A percentile compares a stretch with the other conserved stretches of the same genome.
These are phyloP conservation scores for Sacculina carcini DNA, from an alignment of 2,888 invertebrate species.

Conservation along the genomic window DNA sequence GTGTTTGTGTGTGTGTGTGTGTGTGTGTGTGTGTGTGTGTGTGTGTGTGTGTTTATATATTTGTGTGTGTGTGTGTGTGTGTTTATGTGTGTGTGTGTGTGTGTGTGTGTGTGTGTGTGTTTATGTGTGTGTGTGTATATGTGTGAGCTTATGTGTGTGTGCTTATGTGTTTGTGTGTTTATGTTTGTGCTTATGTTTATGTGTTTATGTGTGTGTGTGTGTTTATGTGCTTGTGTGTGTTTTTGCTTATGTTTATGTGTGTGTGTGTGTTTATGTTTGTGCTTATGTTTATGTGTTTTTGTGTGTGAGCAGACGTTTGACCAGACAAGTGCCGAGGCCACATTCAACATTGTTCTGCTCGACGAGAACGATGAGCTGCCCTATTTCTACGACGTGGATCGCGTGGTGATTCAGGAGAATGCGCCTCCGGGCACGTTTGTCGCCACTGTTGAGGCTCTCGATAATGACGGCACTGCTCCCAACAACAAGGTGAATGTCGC, in stretches of 20 bases:
- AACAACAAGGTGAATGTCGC: slow-evolving; percentile 49
- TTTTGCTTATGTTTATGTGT: not conserved
- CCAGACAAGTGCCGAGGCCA: not conserved
- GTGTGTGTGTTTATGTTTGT: not conserved
- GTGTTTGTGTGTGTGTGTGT: not conserved
- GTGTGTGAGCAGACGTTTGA: not conserved
- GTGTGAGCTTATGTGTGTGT: no score
- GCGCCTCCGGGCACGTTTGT: slow-evolving; percentile 55
- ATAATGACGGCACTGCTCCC: slow-evolving; percentile 53
- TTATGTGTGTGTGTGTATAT: no score
- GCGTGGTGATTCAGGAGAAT: slow-evolving; percentile 57
- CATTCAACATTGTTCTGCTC: not conserved
- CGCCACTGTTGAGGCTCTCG: slow-evolving; percentile 62
- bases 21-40: not conserved
- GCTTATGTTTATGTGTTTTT: not conserved
- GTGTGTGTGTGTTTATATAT: not conserved
- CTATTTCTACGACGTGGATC: slow-evolving; percentile 7
- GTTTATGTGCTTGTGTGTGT: no score
- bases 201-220: no score
- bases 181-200: no score
- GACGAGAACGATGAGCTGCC: slow-evolving; percentile 7
- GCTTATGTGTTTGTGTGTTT: no score
- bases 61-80: not conserved
- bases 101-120: not conserved
- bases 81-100: not conserved